Evolutionary conservation across 1,140 invertebrate genomes (phyloP).

Genomic region (Muscidifurax raptorellus): DNA sequence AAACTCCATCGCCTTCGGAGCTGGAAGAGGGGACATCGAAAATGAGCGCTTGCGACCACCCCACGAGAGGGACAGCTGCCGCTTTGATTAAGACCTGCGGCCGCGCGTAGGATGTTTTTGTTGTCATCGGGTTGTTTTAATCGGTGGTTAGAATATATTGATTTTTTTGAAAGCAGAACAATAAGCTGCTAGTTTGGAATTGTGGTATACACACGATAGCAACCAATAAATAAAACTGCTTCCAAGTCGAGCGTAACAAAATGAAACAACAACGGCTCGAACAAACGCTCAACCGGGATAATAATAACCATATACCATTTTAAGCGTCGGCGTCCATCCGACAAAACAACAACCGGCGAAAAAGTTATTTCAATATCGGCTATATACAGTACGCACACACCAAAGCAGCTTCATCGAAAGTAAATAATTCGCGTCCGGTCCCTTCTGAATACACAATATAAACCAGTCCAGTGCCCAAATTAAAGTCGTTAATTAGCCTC

Average conservation of each 20-base stretch:
- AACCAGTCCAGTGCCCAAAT: not conserved
- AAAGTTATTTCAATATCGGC: not conserved
- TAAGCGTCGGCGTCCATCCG: not conserved
- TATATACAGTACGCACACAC: not conserved
- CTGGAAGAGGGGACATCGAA: conserved; percentile 16
- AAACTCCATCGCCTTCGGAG: too few relatives aligned
- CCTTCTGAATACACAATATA: not conserved
- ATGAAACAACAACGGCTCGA: too few relatives aligned
- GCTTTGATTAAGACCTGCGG: not conserved
- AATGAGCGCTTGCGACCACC: conserved; percentile 34
- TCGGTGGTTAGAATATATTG: too few relatives aligned
- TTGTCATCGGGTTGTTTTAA: too few relatives aligned
- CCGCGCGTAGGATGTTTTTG: not conserved
- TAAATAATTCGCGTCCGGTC: not conserved
- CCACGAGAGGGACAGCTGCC: not conserved
- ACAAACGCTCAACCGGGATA: too few relatives aligned
- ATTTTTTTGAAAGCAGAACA: not conserved
- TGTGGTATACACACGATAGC: too few relatives aligned
- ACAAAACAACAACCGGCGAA: not conserved
- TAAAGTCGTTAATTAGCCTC: not conserved
- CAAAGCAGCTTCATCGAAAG: not conserved
- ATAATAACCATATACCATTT: too few relatives aligned
- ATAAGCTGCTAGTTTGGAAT: not conserved
- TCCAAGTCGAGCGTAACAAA: too few relatives aligned
- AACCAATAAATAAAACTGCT: too few relatives aligned